phyloP scores from a whole-genome alignment of 2,797 vertebrate species.

The Darevskia nairensis region DNA sequence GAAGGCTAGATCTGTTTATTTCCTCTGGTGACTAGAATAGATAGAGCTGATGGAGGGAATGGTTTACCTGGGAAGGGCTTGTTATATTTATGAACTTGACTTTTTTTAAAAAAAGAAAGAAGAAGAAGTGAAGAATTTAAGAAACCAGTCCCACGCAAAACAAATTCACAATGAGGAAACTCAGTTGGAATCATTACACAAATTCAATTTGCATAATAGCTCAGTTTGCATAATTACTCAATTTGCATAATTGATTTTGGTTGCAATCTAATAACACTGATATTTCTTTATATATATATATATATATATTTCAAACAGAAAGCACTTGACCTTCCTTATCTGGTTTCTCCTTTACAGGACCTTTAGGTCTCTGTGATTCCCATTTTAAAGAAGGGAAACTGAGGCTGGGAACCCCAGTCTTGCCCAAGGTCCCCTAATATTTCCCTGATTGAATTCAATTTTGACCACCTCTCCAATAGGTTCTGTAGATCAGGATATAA shows the following conservation, averaged over 20 bases:
- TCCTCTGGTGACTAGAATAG: too few relatives aligned
- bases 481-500: too few relatives aligned
- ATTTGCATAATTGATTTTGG: conserved; percentile 40
- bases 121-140: not conserved
- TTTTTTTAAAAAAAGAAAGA: not conserved
- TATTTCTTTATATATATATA: not conserved
- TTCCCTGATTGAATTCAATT: too few relatives aligned
- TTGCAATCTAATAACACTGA: conserved; percentile 35
- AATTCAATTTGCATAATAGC: conserved; percentile 39
- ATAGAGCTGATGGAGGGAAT: too few relatives aligned
- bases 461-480: too few relatives aligned
- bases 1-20: too few relatives aligned
- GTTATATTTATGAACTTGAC: conserved; percentile 3
- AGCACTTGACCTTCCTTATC: not conserved
- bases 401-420: not conserved
- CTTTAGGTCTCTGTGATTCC: not conserved
- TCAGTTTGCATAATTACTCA: conserved; percentile 30
- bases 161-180: conserved; percentile 17
- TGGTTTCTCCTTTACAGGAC: not conserved
- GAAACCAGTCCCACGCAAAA: not conserved
- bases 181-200: conserved; percentile 41
- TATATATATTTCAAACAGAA: not conserved
- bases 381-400: not conserved
- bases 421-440: not conserved
- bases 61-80: not conserved